Base-by-base conservation (phyloP, 2,797 vertebrate species). In the Sphenodon punctatus region DNA sequence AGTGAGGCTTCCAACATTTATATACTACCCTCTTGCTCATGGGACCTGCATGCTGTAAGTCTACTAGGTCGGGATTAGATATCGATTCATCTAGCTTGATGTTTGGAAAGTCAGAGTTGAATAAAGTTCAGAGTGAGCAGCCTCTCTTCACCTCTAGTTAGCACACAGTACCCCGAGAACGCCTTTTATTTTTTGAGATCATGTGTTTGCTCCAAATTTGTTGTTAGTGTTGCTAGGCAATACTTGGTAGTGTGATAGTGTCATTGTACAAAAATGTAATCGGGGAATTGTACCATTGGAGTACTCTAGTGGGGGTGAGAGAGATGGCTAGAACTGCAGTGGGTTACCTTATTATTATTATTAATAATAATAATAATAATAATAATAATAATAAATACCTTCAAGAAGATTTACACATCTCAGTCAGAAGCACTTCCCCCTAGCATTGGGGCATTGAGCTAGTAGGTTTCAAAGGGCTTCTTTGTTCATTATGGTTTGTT, bases 1-100 rank as follows among this genome's bases (percentile, higher is more conserved):
- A 2, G 16, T 32, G 11, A 1, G 0, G 58, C 61, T 66, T 48
- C 55, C 38, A 13, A 1, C 0, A 22, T 34, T 34, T 32, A 11
- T 20, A 12, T 42, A 32, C n/a, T 32, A 8, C 36, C 43, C 9
- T 64, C 8, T 17, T 32, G 17, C 19, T 8, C 5, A 36, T 25
- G 43, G n/a, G 36, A 30, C 5, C 10, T 48, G 4, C 8, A 10
- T 46, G 49, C 41, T 19, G 8, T 10, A 3, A 12, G 22, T 32
- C 39, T 25, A 32, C 3, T 7, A 65, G 20, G 45, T 49, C 16
- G 30, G 43, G 32, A 45, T 74, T n/a, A 38, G 41, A 17, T 7
- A 8, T 9, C 39, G 16, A 16, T 34, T 67, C 19, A 20, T 36
- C 12, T 38, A 19, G 25, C 10, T 12, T 22, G 41, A 14, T 48